These are phyloP conservation scores for Podotricha telesiphe DNA, from an alignment of 2,888 invertebrate genomes.

Conservation along the genomic window DNA sequence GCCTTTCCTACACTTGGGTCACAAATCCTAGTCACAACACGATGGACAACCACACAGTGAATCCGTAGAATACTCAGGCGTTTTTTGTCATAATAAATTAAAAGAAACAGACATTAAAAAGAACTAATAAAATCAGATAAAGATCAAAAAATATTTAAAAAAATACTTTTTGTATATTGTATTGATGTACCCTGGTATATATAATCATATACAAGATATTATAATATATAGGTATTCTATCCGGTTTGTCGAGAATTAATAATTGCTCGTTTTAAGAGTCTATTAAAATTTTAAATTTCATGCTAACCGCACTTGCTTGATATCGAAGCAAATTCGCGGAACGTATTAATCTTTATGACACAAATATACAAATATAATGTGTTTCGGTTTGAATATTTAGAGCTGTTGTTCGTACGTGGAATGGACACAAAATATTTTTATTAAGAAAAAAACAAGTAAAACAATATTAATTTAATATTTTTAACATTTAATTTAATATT, in stretches of 20 bases:
- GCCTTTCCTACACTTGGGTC: too few relatives aligned
- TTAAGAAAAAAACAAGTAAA: too few relatives aligned
- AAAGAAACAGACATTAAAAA: too few relatives aligned
- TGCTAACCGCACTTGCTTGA: slow-evolving; percentile 27
- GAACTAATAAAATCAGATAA: too few relatives aligned
- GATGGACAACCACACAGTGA: too few relatives aligned
- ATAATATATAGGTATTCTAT: slow-evolving; percentile 31
- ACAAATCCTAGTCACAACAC: too few relatives aligned
- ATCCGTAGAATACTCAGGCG: too few relatives aligned
- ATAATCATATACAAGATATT: slow-evolving; percentile 16
- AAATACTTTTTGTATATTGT: background rate
- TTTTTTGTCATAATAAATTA: too few relatives aligned
- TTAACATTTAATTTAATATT: too few relatives aligned
- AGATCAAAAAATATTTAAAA: too few relatives aligned
- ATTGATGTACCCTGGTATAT: slow-evolving; percentile 36
- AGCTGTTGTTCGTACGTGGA: background rate
- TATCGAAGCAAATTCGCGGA: slow-evolving; percentile 27
- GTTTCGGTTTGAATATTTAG: background rate
- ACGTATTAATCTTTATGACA: slow-evolving; percentile 21
- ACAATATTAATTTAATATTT: too few relatives aligned
- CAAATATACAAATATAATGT: slow-evolving; percentile 10
- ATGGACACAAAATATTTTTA: too few relatives aligned
- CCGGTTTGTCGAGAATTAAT: slow-evolving; percentile 38
- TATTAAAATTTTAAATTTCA: slow-evolving; percentile 38
- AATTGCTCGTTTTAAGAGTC: slow-evolving; percentile 38